Conservation (phyloP, 2,797 vertebrate genomes). For the Poeciliopsis paucimaculata region DNA sequence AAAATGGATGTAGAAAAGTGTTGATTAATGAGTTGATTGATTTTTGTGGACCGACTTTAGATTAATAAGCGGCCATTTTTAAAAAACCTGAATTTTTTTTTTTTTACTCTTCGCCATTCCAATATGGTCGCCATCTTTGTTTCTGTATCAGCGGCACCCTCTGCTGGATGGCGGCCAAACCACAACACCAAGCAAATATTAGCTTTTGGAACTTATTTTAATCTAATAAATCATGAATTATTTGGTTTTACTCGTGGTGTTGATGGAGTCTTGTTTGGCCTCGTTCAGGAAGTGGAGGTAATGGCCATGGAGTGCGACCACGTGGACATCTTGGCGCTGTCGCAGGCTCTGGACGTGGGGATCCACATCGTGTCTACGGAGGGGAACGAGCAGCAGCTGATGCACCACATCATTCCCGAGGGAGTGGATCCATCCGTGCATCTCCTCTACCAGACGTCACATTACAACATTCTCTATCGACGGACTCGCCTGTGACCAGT, state of each 20-base stretch:
- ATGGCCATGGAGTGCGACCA: slow-evolving; percentile 85
- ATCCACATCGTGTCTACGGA: slow-evolving; percentile 82
- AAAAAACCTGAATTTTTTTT: too few relatives aligned
- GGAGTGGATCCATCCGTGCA: slow-evolving; percentile 72
- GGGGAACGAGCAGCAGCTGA: slow-evolving; percentile 71
- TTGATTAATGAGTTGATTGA: background rate
- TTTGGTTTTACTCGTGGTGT: background rate
- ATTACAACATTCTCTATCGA: slow-evolving; percentile 82
- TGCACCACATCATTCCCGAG: slow-evolving; percentile 84
- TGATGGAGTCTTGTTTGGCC: slow-evolving; percentile 1
- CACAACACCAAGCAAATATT: too few relatives aligned
- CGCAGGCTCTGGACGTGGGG: slow-evolving; percentile 79
- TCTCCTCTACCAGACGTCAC: slow-evolving; percentile 83
- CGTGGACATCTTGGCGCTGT: slow-evolving; percentile 84
- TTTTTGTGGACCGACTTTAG: too few relatives aligned
- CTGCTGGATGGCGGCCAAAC: too few relatives aligned
- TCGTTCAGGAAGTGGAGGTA: slow-evolving; percentile 80
- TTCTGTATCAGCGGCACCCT: too few relatives aligned
- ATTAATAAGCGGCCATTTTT: too few relatives aligned
- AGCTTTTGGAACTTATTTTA: too few relatives aligned
- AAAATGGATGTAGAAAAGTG: background rate
- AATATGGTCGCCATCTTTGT: too few relatives aligned
- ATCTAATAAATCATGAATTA: too few relatives aligned
- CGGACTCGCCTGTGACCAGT: slow-evolving; percentile 47
- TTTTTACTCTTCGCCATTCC: too few relatives aligned